A percentile compares a stretch with the other conserved stretches of the same genome.
These are phyloP conservation scores for Aspidiotus rigidus DNA, from an alignment of 2,888 invertebrate genomes.

Conservation along the genomic window DNA sequence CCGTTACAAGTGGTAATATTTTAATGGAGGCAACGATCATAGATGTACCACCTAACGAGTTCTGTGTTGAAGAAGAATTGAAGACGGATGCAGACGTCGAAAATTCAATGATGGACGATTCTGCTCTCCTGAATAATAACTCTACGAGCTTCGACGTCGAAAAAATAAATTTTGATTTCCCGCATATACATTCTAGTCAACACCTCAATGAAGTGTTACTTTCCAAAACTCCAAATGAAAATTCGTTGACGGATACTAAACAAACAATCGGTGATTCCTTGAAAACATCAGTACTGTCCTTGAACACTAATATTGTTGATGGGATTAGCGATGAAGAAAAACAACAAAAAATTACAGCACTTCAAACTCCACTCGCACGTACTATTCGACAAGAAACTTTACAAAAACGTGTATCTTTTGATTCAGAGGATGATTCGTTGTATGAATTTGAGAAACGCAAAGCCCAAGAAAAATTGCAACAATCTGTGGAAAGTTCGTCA, in stretches of 20 bases:
- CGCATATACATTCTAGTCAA: constrained; percentile 1
- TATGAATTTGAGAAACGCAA: constrained; percentile 39
- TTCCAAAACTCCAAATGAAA: not conserved
- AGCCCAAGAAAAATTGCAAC: constrained; percentile 17
- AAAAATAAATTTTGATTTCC: not conserved
- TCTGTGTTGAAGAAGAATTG: constrained; percentile 63
- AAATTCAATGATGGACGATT: constrained; percentile 70
- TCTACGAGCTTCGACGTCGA: not conserved
- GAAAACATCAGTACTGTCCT: not conserved
- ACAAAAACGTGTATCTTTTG: constrained; percentile 2
- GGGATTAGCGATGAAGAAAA: not conserved
- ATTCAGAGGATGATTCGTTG: constrained; percentile 39
- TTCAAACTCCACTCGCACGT: not conserved
- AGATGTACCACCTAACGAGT: constrained; percentile 45
- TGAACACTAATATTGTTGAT: not conserved
- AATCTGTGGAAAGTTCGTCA: not conserved
- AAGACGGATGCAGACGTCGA: constrained; percentile 79
- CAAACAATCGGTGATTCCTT: not conserved
- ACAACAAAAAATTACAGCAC: not conserved
- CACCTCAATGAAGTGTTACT: not conserved
- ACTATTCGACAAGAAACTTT: not conserved
- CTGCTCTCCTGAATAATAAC: constrained; percentile 4
- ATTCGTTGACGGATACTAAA: not conserved
- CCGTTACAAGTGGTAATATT: constrained; percentile 75
- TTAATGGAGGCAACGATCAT: constrained; percentile 86